Conservation (phyloP, 1,140 invertebrate species). For the Pseudomyrmex pallidus region DNA sequence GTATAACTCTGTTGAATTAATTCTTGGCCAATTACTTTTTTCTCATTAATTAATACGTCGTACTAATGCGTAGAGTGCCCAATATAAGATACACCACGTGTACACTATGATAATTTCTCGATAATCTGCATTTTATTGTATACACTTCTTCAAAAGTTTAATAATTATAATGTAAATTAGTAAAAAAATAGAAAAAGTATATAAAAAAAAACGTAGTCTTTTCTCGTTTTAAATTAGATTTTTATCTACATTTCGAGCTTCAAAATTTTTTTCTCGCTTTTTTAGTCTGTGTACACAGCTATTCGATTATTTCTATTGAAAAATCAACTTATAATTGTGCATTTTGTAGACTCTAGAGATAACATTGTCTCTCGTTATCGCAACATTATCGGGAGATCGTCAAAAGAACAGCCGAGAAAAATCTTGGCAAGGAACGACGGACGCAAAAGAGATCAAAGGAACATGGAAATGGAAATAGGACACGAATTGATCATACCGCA, state of each 20-base stretch:
- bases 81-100: no score
- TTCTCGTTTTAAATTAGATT: not conserved
- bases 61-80: no score
- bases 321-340: not conserved
- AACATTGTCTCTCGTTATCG: constrained; percentile 71
- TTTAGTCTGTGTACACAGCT: not conserved
- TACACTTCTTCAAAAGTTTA: no score
- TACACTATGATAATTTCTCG: no score
- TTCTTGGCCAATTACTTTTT: not conserved
- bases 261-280: not conserved
- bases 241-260: not conserved
- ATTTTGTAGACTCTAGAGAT: not conserved
- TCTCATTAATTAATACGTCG: not conserved
- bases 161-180: no score
- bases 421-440: constrained; percentile 47
- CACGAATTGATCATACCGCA: constrained; percentile 11
- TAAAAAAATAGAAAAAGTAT: no score
- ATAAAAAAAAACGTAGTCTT: no score
- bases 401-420: constrained; percentile 61
- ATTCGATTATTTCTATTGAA: not conserved
- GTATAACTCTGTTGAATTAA: constrained; percentile 4
- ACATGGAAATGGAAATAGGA: constrained; percentile 44
- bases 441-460: constrained; percentile 18
- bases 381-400: constrained; percentile 64
- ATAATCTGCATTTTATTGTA: no score